These are phyloP conservation scores for Sesia bembeciformis DNA, from an alignment of 2,888 invertebrate genomes.

Conservation along the genomic window DNA sequence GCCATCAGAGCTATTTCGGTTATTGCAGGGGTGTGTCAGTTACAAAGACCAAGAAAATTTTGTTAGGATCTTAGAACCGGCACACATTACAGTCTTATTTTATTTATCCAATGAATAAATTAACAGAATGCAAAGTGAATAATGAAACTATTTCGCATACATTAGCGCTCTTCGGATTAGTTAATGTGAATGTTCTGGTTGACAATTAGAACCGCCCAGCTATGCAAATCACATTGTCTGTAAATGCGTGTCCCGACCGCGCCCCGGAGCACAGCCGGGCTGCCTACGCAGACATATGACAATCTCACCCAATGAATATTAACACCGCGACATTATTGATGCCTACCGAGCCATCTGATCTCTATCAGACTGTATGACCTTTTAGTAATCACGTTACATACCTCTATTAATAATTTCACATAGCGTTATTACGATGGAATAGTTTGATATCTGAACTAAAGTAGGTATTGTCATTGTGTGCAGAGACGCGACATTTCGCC, in stretches of 20 bases:
- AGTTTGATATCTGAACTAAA: constrained; percentile 17
- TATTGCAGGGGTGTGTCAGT: constrained; percentile 9
- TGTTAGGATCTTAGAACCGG: no score
- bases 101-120: constrained; percentile 18
- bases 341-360: constrained; percentile 31
- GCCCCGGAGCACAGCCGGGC: constrained; percentile 30
- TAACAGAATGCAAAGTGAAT: constrained; percentile 32
- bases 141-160: constrained; percentile 51
- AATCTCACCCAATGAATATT: constrained; percentile 64
- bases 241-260: constrained; percentile 55
- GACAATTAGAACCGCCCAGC: constrained; percentile 64
- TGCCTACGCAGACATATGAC: constrained; percentile 31
- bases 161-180: constrained; percentile 49
- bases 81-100: not conserved
- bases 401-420: not conserved
- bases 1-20: constrained; percentile 15
- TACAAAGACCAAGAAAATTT: not conserved
- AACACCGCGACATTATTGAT: constrained; percentile 41
- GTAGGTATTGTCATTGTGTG: constrained; percentile 26
- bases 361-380: constrained; percentile 26
- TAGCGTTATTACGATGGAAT: constrained; percentile 13
- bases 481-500: constrained; percentile 40
- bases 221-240: constrained; percentile 71
- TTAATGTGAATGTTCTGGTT: constrained; percentile 67
- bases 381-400: constrained; percentile 16